Base-by-base conservation (phyloP, 2,113 vertebrate species). In the Equus przewalskii region DNA sequence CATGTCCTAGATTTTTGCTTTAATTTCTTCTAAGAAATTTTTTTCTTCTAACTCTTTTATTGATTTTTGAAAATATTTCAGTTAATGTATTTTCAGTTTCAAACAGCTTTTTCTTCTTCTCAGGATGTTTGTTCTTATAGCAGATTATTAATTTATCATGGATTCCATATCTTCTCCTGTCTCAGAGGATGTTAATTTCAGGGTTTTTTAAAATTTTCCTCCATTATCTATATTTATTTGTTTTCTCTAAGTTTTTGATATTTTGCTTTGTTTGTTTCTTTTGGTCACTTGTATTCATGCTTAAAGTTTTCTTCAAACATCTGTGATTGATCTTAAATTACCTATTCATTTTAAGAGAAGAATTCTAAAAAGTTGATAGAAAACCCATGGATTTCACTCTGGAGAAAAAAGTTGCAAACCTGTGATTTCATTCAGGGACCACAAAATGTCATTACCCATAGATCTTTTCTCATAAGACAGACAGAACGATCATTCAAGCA, bases 331-430 rank as follows among this genome's bases (percentile, higher is more conserved):
- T 65, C 41, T 92, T 69, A 69, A 92, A 54, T 26, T 51, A 85
- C 62, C 28, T 58, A 49, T 70, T 72, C 26, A 91, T 72, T 86
- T 89, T 69, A 76, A 97, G 73, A 65, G 46, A 76, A 33, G n/a
- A 70, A 33, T 49, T 76, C 5, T 81, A 76, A 44, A 93, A 81
- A 6, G 24, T 26, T 93, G n/a, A 33, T 54, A 81, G 44, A 60
- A 92, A 90, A 81, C n/a, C 6, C 72, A 1, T 65, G 49, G 28
- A 18, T 93, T 93, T 88, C 21, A 64, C 54, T 78, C 24, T 81
- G 36, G 46, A 64, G 83, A 2, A 81, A 90, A 91, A 83, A 64
- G 46, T 79, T 58, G 36, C 49, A 36, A 65, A 64, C 12, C 18
- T 76, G 16, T 73, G 62, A 92, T n/a, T 95, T 49, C 49, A 78